Evolutionary conservation across 2,797 vertebrate species (phyloP).

Genomic region (Mormyrus hasselquistii): DNA sequence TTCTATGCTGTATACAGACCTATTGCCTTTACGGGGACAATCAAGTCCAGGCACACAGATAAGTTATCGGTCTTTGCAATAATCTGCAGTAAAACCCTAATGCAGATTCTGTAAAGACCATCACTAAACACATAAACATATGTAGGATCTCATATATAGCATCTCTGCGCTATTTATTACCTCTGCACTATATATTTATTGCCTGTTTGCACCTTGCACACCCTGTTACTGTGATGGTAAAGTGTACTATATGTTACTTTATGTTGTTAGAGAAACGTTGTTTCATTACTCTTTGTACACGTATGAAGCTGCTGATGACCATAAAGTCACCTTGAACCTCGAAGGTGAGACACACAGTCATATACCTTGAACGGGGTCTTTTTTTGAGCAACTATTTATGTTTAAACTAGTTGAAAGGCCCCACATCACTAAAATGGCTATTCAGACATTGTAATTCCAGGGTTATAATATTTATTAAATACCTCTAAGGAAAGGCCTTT

Average conservation of each 20-base stretch:
- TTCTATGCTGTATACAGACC: background rate
- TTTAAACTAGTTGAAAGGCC: too few relatives aligned
- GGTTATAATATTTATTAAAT: background rate
- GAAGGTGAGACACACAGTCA: background rate
- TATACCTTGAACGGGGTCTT: background rate
- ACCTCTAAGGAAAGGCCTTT: background rate
- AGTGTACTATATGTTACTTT: too few relatives aligned
- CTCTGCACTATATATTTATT: too few relatives aligned
- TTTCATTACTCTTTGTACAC: too few relatives aligned
- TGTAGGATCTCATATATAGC: background rate
- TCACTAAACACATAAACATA: background rate
- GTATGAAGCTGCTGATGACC: too few relatives aligned
- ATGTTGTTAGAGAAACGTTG: too few relatives aligned
- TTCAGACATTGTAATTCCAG: background rate
- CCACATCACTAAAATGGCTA: background rate
- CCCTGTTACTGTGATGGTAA: too few relatives aligned
- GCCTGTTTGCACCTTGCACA: too few relatives aligned
- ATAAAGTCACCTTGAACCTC: background rate
- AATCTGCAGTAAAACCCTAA: background rate
- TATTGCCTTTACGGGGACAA: background rate
- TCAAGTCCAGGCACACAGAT: background rate
- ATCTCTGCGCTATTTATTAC: too few relatives aligned
- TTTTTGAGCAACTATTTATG: background rate
- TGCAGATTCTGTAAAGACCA: background rate
- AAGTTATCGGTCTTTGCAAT: background rate